Conservation (phyloP, 2,797 vertebrate genomes). For the Sebastiscus tertius region DNA sequence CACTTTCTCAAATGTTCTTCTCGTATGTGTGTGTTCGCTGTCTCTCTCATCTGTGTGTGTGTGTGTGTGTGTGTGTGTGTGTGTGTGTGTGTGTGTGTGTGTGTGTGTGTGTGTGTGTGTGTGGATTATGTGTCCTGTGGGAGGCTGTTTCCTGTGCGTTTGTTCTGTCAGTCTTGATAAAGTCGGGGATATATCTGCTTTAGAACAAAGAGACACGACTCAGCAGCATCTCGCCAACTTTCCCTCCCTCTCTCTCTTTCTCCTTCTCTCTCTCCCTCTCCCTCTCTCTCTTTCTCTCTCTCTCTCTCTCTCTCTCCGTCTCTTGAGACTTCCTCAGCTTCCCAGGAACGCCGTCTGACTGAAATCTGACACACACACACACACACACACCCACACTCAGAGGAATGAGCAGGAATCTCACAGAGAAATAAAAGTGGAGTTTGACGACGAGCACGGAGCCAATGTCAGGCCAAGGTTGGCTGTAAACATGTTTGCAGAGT, state of each 20-base stretch:
- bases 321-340: conserved; percentile 64
- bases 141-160: conserved; percentile 74
- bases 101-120: conserved; percentile 45
- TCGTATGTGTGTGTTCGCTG: conserved; percentile 6
- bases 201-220: conserved; percentile 78
- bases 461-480: conserved; percentile 72
- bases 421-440: conserved; percentile 45
- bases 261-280: neutral
- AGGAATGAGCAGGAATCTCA: conserved; percentile 36
- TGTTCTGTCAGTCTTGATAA: conserved; percentile 80
- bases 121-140: conserved; percentile 74
- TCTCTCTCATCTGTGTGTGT: conserved; percentile 12
- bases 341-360: conserved; percentile 66
- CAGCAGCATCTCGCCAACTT: conserved; percentile 69
- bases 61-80: conserved; percentile 19
- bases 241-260: neutral
- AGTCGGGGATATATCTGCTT: conserved; percentile 78
- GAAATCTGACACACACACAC: conserved; percentile 43
- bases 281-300: neutral
- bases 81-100: conserved; percentile 22
- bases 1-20: conserved; percentile 9
- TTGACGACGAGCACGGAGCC: conserved; percentile 36
- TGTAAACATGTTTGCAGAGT: conserved; percentile 43
- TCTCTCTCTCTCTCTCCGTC: conserved; percentile 18
- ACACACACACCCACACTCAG: conserved; percentile 4